Evolutionary conservation across 2,113 vertebrate genomes (phyloP), one percentile per base, ranked within the genome.

Genomic region (Campylomormyrus numenius): DNA sequence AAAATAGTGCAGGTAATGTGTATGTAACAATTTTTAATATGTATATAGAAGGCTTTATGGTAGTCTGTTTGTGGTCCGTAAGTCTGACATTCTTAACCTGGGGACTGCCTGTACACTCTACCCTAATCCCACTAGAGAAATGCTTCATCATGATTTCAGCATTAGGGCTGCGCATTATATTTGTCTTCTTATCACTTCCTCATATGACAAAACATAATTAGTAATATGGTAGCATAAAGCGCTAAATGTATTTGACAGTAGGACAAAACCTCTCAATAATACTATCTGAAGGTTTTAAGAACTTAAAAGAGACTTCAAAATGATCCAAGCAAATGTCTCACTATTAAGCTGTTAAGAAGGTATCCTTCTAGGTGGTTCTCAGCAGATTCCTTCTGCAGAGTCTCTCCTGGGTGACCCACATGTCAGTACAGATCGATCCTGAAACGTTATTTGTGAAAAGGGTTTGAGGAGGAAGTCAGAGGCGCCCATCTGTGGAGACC

Each of bases 381-480:
- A 19, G 15, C 21, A 70, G 80, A n/a, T 50, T 45, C 53, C 66
- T 31, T 58, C 90, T 58, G 90, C 24, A n/a, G 48, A 35, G 50
- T 24, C 35, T 31, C 49, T 50, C 42, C 24, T 42, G 62, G 83
- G 58, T 53, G 84, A 70, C 83, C 27, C 62, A 45, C 17, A 46
- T 27, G 83, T 77, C 88, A 39, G 62, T n/a, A 52, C 46, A 31
- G 83, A 89, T 89, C 88, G 31, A 89, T 84, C 70, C 17, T 46
- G 46, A 45, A 83, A 62, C 8, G 19, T 84, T 53, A 48, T 83
- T 49, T 42, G 8, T 35, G 74, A 48, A 74, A 48, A 53, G 5
- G 74, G 77, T 53, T 53, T 84, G 50, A 39, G 80, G 74, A 84
- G 21, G 83, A 49, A 21, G 27, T 50, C 53, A 17, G 56, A 53